Evolutionary conservation across 2,113 vertebrate genomes (phyloP), one percentile per base, ranked within the genome.

Genomic region (Myiozetetes cayanensis): DNA sequence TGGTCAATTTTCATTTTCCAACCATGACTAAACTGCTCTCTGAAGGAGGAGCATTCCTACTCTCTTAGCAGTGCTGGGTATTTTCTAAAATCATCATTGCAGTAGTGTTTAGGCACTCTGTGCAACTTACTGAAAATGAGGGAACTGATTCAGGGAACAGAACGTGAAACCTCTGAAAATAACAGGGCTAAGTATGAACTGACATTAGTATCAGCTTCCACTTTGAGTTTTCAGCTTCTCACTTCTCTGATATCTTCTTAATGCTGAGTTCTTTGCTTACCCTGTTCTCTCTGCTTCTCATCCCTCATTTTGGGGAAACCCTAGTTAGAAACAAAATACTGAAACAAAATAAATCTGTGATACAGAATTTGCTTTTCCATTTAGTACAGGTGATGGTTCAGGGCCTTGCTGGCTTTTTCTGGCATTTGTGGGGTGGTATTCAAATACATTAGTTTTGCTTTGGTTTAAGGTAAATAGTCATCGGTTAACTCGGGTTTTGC

Each of bases 311-410:
- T 4, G 71, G 80, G 87, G 87, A 96, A 91, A 62, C 59, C 77
- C 74, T 81, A 47, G 72, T 91, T 84, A 87, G 87, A 87, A 94
- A 92, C 89, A 94, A 95, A 95, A 93, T 87, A 76, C 79, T 92
- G 76, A n/a, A 87, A 86, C 4, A 43, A 91, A 94, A 92, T 75
- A 72, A 65, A 87, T 71, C 66, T 41, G 3, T 88, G 91, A 83
- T 93, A 66, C 63, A 78, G 82, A 59, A 91, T 97, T 96, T 96
- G 83, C 90, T 96, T 97, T 96, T 96, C 96, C 94, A 75, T 96
- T 96, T 96, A 93, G 76, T 77, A 75, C 93, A 94, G 96, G 95
- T 96, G 94, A 85, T 89, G 90, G 91, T 94, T 92, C 94, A 92
- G 89, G 88, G 75, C 92, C 83, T 68, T 31, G 80, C 75, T 94